Evolutionary conservation across 2,888 invertebrate genomes (phyloP).

Genomic region (Tiliacea aurago): DNA sequence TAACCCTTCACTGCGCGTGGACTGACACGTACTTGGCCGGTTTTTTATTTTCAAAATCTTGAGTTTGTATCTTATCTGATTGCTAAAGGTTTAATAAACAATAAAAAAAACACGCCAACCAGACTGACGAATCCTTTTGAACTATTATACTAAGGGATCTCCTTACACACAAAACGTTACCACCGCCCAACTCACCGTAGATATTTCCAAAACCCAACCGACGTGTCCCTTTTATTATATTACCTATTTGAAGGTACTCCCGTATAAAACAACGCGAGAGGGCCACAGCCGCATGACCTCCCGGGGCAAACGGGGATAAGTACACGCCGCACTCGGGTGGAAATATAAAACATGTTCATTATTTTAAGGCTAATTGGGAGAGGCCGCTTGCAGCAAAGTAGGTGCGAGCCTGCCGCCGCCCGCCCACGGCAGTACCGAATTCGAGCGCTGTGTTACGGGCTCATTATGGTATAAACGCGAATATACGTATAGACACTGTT

Average conservation of each 20-base stretch:
- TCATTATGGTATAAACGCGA: constrained; percentile 83
- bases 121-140: constrained; percentile 67
- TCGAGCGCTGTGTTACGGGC: constrained; percentile 82
- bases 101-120: constrained; percentile 3
- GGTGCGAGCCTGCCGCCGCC: constrained; percentile 83
- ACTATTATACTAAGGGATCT: constrained; percentile 70
- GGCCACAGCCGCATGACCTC: constrained; percentile 86
- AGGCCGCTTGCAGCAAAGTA: constrained; percentile 88
- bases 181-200: constrained; percentile 63
- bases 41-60: too few relatives aligned
- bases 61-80: background rate
- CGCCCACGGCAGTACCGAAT: constrained; percentile 88
- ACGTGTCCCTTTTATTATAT: constrained; percentile 81
- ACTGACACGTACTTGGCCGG: too few relatives aligned
- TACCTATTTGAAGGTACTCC: constrained; percentile 80
- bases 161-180: constrained; percentile 74
- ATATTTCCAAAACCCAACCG: constrained; percentile 74
- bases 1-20: background rate
- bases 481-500: constrained; percentile 86
- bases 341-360: constrained; percentile 91
- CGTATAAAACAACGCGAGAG: constrained; percentile 78
- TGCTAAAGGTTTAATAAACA: constrained; percentile 7
- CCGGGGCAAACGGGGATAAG: constrained; percentile 88
- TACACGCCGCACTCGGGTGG: constrained; percentile 88
- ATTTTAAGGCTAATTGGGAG: constrained; percentile 90